phyloP scores from a whole-genome alignment of 2,888 invertebrate species.

The Amorpha juglandis region DNA sequence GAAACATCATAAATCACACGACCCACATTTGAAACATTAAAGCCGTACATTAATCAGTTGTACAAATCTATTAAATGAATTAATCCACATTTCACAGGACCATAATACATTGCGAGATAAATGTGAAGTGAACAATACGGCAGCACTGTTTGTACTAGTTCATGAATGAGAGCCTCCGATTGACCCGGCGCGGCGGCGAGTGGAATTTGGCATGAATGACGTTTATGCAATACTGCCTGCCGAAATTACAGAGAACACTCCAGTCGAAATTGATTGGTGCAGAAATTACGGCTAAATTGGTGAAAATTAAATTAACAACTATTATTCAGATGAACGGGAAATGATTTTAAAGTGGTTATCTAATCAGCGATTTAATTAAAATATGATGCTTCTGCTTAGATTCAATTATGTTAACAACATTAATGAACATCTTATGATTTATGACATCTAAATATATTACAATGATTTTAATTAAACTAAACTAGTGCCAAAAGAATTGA shows the following conservation, averaged over 20 bases:
- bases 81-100: not conserved
- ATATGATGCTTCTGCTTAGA: no score
- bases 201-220: slow-evolving; percentile 39
- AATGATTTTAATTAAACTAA: no score
- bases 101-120: slow-evolving; percentile 31
- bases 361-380: no score
- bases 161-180: slow-evolving; percentile 20
- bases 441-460: not conserved
- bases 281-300: not conserved
- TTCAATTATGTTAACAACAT: no score
- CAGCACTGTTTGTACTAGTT: slow-evolving; percentile 10
- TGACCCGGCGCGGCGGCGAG: not conserved
- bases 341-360: no score
- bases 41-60: slow-evolving; percentile 2
- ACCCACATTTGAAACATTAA: slow-evolving; percentile 1
- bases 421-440: no score
- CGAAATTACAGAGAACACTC: slow-evolving; percentile 26
- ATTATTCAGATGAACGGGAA: not conserved
- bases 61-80: not conserved
- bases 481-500: no score
- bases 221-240: slow-evolving; percentile 24
- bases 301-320: not conserved
- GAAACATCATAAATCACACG: not conserved
- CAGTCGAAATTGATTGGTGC: slow-evolving; percentile 12
- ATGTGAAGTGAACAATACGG: slow-evolving; percentile 30